Conservation (phyloP, 2,113 vertebrate species). For the Rattus rattus region DNA sequence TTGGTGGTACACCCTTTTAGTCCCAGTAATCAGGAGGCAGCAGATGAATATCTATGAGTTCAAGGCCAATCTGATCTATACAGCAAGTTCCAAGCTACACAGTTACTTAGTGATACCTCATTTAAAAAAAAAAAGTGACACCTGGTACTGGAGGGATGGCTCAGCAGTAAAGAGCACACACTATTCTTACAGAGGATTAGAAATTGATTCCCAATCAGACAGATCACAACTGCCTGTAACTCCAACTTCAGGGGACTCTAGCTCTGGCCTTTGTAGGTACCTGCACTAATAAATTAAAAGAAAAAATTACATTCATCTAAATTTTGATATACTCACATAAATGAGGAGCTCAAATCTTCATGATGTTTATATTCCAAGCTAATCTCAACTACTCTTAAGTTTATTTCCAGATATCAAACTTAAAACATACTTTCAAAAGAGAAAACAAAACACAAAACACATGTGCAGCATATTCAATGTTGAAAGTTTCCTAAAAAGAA, state of each 20-base stretch:
- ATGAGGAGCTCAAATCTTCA: constrained; percentile 32
- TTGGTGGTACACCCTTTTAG: not conserved
- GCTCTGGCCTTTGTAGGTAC: not conserved
- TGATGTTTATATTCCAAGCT: constrained; percentile 26
- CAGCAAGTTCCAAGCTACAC: not conserved
- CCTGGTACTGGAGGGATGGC: not conserved
- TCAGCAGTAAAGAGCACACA: not conserved
- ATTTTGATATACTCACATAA: constrained; percentile 27
- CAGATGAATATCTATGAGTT: not conserved
- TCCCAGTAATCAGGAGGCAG: not conserved
- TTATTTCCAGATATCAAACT: constrained; percentile 34
- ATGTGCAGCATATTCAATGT: not conserved
- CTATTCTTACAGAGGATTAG: not conserved
- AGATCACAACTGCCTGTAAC: not conserved
- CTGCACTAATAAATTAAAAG: too few species aligned
- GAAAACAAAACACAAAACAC: not conserved
- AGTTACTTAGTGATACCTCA: not conserved
- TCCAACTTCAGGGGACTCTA: not conserved
- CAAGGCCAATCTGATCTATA: not conserved
- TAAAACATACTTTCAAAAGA: constrained; percentile 24
- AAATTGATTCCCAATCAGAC: not conserved
- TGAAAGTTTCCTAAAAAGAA: not conserved
- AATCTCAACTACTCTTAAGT: constrained; percentile 15
- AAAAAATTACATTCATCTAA: not conserved
- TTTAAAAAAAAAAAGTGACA: not conserved